A percentile compares a stretch with the other conserved stretches of the same genome.
phyloP scores from a whole-genome alignment of 2,888 invertebrate species.

The Hypomecis punctinalis region DNA sequence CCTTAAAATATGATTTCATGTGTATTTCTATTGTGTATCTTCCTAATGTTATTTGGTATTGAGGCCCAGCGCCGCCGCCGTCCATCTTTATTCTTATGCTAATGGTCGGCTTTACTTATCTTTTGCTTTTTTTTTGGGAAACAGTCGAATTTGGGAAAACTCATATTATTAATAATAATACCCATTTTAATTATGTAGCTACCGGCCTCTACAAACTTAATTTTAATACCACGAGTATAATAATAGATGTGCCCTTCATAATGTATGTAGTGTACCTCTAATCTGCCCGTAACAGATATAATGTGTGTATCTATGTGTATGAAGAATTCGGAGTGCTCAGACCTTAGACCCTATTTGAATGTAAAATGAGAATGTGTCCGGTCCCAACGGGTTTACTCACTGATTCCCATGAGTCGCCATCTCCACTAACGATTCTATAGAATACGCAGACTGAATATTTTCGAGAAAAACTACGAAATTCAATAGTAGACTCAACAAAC shows the following conservation, averaged over 20 bases:
- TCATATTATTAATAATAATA: too few relatives aligned
- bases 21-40: too few relatives aligned
- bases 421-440: conserved; percentile 7
- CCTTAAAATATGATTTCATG: too few relatives aligned
- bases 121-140: neutral
- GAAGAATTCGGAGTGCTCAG: conserved; percentile 5
- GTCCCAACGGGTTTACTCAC: conserved; percentile 9
- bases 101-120: neutral
- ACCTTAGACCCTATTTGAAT: conserved; percentile 30
- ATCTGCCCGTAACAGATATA: neutral
- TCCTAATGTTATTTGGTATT: too few relatives aligned
- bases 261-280: neutral
- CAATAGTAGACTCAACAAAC: too few relatives aligned
- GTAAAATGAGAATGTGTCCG: conserved; percentile 21
- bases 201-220: too few relatives aligned
- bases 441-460: too few relatives aligned
- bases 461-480: too few relatives aligned
- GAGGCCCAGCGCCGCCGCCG: too few relatives aligned
- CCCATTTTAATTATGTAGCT: too few relatives aligned
- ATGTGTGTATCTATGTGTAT: neutral
- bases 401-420: conserved; percentile 3
- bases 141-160: neutral
- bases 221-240: neutral
- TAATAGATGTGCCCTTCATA: neutral
- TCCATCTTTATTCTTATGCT: too few relatives aligned